phyloP scores from a whole-genome alignment of 2,113 vertebrate genomes.

The Bubo scandiacus region DNA sequence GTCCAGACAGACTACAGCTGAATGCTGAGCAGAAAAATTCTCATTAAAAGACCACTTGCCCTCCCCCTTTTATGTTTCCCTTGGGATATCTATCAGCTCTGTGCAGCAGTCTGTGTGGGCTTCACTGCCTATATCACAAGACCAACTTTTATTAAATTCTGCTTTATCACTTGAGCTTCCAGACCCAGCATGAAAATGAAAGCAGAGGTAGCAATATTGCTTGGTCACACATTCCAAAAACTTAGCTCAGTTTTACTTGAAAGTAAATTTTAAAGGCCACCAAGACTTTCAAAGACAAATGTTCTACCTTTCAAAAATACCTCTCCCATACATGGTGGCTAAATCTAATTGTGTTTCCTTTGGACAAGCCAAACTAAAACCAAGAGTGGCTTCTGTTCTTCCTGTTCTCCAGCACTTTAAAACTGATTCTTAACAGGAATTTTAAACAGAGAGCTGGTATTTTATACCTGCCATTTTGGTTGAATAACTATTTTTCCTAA shows the following conservation, averaged over 20 bases:
- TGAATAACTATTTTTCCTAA: background rate
- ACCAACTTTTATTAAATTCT: slow-evolving; percentile 38
- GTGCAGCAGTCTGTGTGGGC: background rate
- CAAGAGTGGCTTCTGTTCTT: background rate
- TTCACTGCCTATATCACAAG: background rate
- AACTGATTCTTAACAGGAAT: background rate
- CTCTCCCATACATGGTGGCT: background rate
- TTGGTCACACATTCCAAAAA: slow-evolving; percentile 8
- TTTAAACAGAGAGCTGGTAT: background rate
- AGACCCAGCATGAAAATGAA: slow-evolving; percentile 24
- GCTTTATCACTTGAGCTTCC: slow-evolving; percentile 10
- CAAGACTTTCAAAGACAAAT: background rate
- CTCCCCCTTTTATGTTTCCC: background rate
- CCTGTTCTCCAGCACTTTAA: background rate
- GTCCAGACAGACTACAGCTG: background rate
- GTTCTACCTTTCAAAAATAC: background rate
- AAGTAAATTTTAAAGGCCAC: background rate
- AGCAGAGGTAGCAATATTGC: background rate
- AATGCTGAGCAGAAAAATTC: slow-evolving; percentile 17
- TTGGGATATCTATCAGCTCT: slow-evolving; percentile 9
- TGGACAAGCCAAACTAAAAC: background rate
- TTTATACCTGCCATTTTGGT: background rate
- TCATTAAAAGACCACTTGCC: background rate
- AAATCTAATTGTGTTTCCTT: background rate
- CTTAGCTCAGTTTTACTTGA: slow-evolving; percentile 13